Evolutionary conservation across 1,140 invertebrate genomes (phyloP).

Genomic region (Achatina immaculata): DNA sequence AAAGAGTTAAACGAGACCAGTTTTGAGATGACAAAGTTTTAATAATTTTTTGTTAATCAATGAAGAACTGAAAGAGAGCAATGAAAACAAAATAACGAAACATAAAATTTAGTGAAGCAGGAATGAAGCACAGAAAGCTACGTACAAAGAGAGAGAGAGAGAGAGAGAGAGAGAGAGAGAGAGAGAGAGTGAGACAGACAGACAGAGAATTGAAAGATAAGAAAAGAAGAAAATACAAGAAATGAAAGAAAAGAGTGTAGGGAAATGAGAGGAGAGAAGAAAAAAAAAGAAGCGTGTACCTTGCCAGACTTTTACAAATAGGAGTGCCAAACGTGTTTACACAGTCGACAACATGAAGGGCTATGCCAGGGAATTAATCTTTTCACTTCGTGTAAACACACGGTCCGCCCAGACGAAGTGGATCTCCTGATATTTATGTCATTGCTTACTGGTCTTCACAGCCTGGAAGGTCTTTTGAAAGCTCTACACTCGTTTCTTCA

Average conservation of each 20-base stretch:
- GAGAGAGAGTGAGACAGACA: not conserved
- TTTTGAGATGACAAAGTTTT: no score
- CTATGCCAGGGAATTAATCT: not conserved
- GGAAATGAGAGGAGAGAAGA: not conserved
- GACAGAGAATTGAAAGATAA: no score
- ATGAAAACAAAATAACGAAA: no score
- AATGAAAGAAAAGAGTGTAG: not conserved
- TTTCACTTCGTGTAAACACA: not conserved
- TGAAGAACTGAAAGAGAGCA: no score
- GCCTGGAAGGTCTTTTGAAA: no score
- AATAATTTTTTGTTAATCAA: no score
- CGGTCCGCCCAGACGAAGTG: not conserved
- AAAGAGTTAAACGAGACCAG: not conserved
- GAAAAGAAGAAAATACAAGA: no score
- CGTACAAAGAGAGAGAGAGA: not conserved
- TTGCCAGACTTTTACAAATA: slow-evolving; percentile 24
- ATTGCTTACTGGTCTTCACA: not conserved
- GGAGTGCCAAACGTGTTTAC: not conserved
- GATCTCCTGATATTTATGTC: slow-evolving; percentile 9
- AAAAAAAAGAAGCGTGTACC: not conserved
- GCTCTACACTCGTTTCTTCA: no score
- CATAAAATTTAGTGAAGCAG: not conserved
- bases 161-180: not conserved
- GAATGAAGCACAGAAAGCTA: not conserved
- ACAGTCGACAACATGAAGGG: slow-evolving; percentile 9